A percentile compares a stretch with the other conserved stretches of the same genome.
Conservation (phyloP, 2,113 vertebrate genomes). For the Canis aureus region DNA sequence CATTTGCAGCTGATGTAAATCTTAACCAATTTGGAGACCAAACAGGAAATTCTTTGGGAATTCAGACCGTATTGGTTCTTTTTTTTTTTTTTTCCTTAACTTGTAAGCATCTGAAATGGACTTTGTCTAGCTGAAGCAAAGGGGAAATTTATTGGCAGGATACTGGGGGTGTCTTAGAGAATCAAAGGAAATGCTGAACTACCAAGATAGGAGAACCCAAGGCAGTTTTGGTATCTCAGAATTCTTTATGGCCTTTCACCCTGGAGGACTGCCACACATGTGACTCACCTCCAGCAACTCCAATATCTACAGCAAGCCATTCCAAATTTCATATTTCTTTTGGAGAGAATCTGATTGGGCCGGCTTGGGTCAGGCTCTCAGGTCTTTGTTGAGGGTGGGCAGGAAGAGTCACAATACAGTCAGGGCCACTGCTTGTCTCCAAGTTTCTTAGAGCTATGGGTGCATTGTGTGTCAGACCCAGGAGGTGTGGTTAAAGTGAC, state of each 20-base stretch:
- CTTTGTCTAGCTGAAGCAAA: slow-evolving; percentile 54
- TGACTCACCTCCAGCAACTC: slow-evolving; percentile 51
- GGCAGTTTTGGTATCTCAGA: slow-evolving; percentile 13
- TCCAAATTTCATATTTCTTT: slow-evolving; percentile 45
- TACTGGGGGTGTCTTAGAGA: slow-evolving; percentile 61
- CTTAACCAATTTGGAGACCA: slow-evolving; percentile 49
- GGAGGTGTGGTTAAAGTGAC: background rate
- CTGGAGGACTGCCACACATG: slow-evolving; percentile 59
- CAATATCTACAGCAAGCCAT: background rate
- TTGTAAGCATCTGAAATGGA: slow-evolving; percentile 55
- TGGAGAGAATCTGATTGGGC: background rate
- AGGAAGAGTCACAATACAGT: background rate
- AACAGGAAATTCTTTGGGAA: slow-evolving; percentile 69
- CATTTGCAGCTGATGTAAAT: slow-evolving; percentile 32
- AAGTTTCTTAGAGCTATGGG: background rate
- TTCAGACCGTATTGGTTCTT: slow-evolving; percentile 21
- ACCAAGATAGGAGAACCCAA: slow-evolving; percentile 62
- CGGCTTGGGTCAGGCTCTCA: background rate
- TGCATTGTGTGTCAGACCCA: background rate
- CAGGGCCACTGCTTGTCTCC: background rate
- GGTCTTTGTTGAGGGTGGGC: background rate
- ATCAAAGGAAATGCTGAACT: slow-evolving; percentile 73
- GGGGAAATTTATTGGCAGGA: slow-evolving; percentile 69
- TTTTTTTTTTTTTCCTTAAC: background rate
- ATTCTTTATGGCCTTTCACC: slow-evolving; percentile 46